These are phyloP conservation scores for Psittacula echo DNA, from an alignment of 2,797 vertebrate species.

Conservation along the genomic window DNA sequence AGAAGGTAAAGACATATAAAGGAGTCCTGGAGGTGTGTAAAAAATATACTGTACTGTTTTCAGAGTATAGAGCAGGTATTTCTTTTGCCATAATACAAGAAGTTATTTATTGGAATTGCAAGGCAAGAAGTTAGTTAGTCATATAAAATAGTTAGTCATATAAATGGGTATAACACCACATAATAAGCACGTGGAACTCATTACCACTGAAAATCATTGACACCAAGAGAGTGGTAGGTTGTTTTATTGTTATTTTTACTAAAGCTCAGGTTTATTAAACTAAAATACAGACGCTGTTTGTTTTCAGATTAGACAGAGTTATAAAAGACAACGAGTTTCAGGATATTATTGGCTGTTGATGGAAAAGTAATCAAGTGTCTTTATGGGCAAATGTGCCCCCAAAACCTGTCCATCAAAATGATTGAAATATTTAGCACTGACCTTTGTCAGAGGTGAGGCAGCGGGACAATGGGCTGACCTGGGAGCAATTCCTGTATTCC, in stretches of 20 bases:
- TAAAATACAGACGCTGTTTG: not conserved
- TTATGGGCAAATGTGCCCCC: not conserved
- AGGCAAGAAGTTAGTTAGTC: not conserved
- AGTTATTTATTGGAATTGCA: not conserved
- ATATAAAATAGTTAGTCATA: not conserved
- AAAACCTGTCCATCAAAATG: not conserved
- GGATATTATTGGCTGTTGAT: not conserved
- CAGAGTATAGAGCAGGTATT: not conserved
- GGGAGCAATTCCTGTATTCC: not conserved
- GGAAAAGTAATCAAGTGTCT: not conserved
- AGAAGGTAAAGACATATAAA: not conserved
- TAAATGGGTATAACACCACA: not conserved
- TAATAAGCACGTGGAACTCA: slow-evolving; percentile 1
- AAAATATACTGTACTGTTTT: not conserved
- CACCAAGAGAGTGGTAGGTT: not conserved
- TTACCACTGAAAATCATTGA: slow-evolving; percentile 8
- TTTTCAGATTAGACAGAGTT: not conserved
- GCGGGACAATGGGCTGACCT: not conserved
- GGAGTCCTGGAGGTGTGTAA: not conserved
- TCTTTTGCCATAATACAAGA: not conserved
- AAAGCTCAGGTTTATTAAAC: slow-evolving; percentile 4
- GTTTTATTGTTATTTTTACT: not conserved
- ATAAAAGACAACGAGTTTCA: not conserved
- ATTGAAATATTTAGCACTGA: not conserved
- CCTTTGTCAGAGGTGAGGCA: not conserved